Conservation (phyloP, 2,888 invertebrate genomes). For the Apodemia hepburni region DNA sequence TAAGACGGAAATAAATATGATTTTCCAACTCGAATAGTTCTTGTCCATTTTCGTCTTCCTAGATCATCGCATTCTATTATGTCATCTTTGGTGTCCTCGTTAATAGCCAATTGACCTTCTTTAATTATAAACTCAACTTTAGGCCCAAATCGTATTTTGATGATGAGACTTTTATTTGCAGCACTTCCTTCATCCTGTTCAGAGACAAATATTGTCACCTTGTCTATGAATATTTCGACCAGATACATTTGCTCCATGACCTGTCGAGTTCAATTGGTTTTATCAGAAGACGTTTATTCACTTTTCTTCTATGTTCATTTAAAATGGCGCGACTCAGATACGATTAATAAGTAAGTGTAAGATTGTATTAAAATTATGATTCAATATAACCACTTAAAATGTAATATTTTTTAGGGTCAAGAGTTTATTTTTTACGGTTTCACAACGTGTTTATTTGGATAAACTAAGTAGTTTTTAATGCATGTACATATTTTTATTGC, state of each 20-base stretch:
- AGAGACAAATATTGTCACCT: conserved; percentile 61
- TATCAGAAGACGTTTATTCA: conserved; percentile 45
- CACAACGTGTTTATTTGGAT: no score
- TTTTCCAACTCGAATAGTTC: conserved; percentile 71
- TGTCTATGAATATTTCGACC: conserved; percentile 78
- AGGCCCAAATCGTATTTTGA: conserved; percentile 72
- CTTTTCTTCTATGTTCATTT: conserved; percentile 15
- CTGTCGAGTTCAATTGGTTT: conserved; percentile 63
- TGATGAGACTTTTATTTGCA: conserved; percentile 61
- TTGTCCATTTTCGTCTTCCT: conserved; percentile 55
- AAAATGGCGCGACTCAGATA: no score
- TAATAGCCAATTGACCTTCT: conserved; percentile 60
- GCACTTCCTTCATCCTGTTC: conserved; percentile 47
- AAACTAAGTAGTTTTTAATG: no score
- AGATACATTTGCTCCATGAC: conserved; percentile 79
- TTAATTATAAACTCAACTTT: conserved; percentile 71
- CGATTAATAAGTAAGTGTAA: no score
- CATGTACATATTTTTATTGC: no score
- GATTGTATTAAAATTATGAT: no score
- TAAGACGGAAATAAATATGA: conserved; percentile 75
- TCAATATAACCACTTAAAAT: no score
- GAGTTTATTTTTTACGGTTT: no score
- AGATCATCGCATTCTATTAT: conserved; percentile 50
- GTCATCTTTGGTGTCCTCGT: conserved; percentile 49
- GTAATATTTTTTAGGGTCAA: no score